These are phyloP conservation scores for Anoura caudifer DNA, from an alignment of 2,113 vertebrate genomes.

Conservation along the genomic window DNA sequence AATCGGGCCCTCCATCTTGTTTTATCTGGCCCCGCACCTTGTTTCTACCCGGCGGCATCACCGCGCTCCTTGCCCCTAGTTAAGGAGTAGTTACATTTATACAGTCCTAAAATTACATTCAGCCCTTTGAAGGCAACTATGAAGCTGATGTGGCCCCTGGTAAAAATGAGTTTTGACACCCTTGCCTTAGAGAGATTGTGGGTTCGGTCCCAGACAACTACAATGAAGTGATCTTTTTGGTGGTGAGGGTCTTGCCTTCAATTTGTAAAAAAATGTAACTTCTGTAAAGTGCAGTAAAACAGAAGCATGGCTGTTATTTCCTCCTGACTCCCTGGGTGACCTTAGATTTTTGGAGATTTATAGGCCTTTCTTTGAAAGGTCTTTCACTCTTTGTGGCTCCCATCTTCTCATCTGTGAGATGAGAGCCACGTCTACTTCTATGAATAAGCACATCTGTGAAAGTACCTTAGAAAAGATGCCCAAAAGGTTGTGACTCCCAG, in stretches of 20 bases:
- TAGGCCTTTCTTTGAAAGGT: background rate
- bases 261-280: background rate
- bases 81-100: too few relatives aligned
- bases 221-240: background rate
- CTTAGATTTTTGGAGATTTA: background rate
- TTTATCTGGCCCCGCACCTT: too few relatives aligned
- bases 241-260: background rate
- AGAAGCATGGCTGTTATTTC: background rate
- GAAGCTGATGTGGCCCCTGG: too few relatives aligned
- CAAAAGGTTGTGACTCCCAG: background rate
- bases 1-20: too few relatives aligned
- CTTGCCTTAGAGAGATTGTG: background rate
- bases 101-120: too few relatives aligned
- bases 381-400: constrained; percentile 17
- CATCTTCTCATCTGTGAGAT: background rate
- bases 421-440: background rate
- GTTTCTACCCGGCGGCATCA: too few relatives aligned
- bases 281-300: background rate
- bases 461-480: background rate
- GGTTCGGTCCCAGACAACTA: background rate
- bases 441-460: background rate
- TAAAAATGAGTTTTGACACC: too few relatives aligned
- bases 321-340: background rate
- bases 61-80: too few relatives aligned
- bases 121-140: too few relatives aligned